Evolutionary conservation across 2,113 vertebrate genomes (phyloP).

Genomic region (Perccottus glenii): DNA sequence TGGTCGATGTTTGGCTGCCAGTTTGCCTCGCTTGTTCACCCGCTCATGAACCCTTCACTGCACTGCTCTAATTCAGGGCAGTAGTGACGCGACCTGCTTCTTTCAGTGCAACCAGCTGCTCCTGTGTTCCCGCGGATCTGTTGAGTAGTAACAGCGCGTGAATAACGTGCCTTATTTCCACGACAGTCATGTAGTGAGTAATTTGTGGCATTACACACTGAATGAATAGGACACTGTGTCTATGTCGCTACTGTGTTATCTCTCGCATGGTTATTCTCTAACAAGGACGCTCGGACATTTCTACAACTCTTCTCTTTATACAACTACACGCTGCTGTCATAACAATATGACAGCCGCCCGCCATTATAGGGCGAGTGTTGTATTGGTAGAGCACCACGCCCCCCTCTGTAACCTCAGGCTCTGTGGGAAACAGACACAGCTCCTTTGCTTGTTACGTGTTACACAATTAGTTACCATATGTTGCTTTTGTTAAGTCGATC

Average conservation of each 20-base stretch:
- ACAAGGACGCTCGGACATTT: not conserved
- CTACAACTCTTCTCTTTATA: not conserved
- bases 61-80: conserved; percentile 26
- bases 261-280: not conserved
- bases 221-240: conserved; percentile 1
- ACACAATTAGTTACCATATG: conserved; percentile 22
- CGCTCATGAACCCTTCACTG: conserved; percentile 55
- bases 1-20: conserved; percentile 37
- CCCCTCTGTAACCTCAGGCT: conserved; percentile 63
- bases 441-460: conserved; percentile 19
- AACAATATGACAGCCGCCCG: conserved; percentile 72
- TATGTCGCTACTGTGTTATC: not conserved
- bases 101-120: conserved; percentile 31
- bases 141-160: conserved; percentile 17
- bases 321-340: conserved; percentile 59
- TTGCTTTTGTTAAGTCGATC: not conserved
- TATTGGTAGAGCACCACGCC: conserved; percentile 75
- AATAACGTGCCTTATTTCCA: not conserved
- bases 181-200: not conserved
- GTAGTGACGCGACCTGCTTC: conserved; percentile 36
- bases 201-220: not conserved
- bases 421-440: conserved; percentile 24
- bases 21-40: conserved; percentile 39
- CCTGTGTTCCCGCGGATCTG: conserved; percentile 32
- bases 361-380: conserved; percentile 74